Evolutionary conservation across 1,140 invertebrate species (phyloP).

Genomic region (Halictus rubicundus): DNA sequence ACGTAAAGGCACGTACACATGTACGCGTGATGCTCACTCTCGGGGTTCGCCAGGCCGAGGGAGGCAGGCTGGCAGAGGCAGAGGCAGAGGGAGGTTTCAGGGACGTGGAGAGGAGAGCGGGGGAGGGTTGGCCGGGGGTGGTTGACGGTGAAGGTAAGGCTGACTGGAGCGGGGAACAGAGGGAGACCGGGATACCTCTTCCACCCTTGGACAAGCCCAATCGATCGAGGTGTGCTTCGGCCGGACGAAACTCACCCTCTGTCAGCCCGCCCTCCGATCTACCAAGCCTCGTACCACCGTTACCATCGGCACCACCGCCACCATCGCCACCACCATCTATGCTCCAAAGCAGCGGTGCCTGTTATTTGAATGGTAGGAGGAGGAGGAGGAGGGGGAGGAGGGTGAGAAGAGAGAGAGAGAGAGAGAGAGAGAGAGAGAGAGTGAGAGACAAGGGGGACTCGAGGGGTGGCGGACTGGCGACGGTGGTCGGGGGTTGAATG

Average conservation of each 20-base stretch:
- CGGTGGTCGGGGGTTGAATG: constrained; percentile 76
- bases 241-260: constrained; percentile 80
- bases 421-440: constrained; percentile 34
- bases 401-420: constrained; percentile 51
- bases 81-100: constrained; percentile 27
- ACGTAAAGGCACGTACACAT: constrained; percentile 50
- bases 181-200: constrained; percentile 65
- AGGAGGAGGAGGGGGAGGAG: constrained; percentile 16
- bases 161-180: constrained; percentile 15
- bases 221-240: constrained; percentile 81
- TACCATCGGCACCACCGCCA: constrained; percentile 54
- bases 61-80: constrained; percentile 9
- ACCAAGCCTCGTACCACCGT: constrained; percentile 54
- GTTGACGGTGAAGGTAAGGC: constrained; percentile 19
- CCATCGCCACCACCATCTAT: constrained; percentile 46
- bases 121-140: constrained; percentile 1
- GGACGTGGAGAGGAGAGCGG: not conserved
- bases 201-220: constrained; percentile 80
- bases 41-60: constrained; percentile 31
- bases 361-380: constrained; percentile 77
- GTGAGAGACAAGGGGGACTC: constrained; percentile 7
- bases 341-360: constrained; percentile 72
- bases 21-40: constrained; percentile 58
- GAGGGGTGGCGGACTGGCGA: constrained; percentile 52
- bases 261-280: constrained; percentile 67